Base-by-base conservation (phyloP, 2,797 vertebrate genomes). In the Rhinoraja longicauda region DNA sequence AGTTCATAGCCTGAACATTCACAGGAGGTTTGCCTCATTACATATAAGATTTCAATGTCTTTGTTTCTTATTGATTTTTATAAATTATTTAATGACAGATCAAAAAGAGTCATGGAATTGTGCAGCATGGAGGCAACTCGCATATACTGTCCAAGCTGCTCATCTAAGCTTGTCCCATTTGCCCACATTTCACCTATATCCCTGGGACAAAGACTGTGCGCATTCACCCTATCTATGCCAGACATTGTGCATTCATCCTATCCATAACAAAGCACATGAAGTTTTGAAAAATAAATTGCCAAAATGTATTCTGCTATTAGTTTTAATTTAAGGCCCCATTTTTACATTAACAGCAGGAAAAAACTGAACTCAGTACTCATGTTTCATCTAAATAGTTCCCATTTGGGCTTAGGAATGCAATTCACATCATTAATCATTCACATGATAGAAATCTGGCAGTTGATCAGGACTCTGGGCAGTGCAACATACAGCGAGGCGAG, bases 381-480 rank as follows among this genome's bases (percentile, higher is more conserved):
- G 96, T 98, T 98, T 98, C 97, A 98, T 95, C 97, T 96, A 96
- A 97, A 97, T 97, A 97, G 97, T 96, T 97, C 97, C 97, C 96
- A 96, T 96, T 97, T 96, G 96, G 96, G 96, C 97, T 96, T 95
- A 97, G 96, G 97, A 98, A 98, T 97, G 95, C 98, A 98, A 98
- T 97, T 96, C 97, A 97, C 97, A 95, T 97, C 97, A 98, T 99
- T 98, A 99, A 99, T 99, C 98, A 98, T 96, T 94, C 94, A 94
- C 96, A 94, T 97, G 98, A 98, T 97, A 97, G 98, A 97, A 98
- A 97, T 97, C 97, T 99, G 98, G 98, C 97, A 96, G 96, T 94
- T 94, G 96, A 94, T 96, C 97, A 97, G 95, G 96, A 94, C 96
- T 95, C 94, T 96, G 94, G 96, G 97, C 97, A 95, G 96, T 96